These are phyloP conservation scores for Myopa tessellatipennis DNA, from an alignment of 2,888 invertebrate genomes.

Conservation along the genomic window DNA sequence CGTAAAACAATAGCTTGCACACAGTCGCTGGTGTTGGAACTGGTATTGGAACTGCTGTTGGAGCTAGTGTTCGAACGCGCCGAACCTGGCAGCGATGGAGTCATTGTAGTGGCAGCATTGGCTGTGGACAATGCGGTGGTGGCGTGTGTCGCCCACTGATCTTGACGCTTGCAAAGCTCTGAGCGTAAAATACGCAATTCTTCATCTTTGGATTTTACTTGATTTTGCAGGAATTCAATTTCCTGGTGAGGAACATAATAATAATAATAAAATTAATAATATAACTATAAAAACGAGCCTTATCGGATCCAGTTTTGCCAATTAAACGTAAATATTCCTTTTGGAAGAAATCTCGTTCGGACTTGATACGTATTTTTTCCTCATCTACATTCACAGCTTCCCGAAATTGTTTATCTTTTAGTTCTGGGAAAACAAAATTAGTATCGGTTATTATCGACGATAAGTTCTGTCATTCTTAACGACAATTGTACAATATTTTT, in stretches of 20 bases:
- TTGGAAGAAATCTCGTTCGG: slow-evolving; percentile 67
- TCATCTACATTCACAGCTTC: slow-evolving; percentile 57
- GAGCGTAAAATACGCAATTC: slow-evolving; percentile 59
- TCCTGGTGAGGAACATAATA: slow-evolving; percentile 47
- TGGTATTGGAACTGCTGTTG: slow-evolving; percentile 44
- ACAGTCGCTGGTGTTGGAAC: slow-evolving; percentile 56
- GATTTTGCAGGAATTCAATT: slow-evolving; percentile 61
- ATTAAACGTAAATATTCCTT: slow-evolving; percentile 65
- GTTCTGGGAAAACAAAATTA: slow-evolving; percentile 43
- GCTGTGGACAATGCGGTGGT: slow-evolving; percentile 29
- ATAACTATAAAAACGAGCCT: slow-evolving; percentile 41
- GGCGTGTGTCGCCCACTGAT: slow-evolving; percentile 44
- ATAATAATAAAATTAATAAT: slow-evolving; percentile 4
- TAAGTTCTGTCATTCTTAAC: neutral
- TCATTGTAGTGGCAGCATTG: slow-evolving; percentile 30
- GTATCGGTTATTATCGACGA: neutral
- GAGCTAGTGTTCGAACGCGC: slow-evolving; percentile 43
- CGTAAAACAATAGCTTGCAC: slow-evolving; percentile 65
- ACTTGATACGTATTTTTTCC: slow-evolving; percentile 61
- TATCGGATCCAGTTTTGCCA: slow-evolving; percentile 59
- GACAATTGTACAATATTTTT: too few species aligned
- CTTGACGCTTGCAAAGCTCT: slow-evolving; percentile 49
- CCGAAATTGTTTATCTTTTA: slow-evolving; percentile 50
- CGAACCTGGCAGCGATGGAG: slow-evolving; percentile 42
- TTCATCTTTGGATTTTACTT: slow-evolving; percentile 65